A percentile compares a stretch with the other conserved stretches of the same genome.
Conservation (phyloP, 1,140 invertebrate genomes). For the Drusus annulatus region DNA sequence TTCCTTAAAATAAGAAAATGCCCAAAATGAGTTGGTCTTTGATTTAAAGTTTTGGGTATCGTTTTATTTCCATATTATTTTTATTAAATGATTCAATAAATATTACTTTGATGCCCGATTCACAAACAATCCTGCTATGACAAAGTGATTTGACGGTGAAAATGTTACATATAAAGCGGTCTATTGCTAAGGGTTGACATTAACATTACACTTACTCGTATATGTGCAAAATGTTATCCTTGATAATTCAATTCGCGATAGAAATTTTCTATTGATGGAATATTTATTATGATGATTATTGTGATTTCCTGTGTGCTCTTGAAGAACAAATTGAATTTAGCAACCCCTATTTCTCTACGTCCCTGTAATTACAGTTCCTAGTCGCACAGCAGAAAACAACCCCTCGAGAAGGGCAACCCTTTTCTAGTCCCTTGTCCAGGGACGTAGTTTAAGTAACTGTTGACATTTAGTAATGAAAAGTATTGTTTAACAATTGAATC, state of each 20-base stretch:
- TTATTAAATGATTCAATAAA: no score
- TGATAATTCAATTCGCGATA: slow-evolving; percentile 34
- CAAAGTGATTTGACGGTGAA: no score
- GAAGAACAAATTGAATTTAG: slow-evolving; percentile 51
- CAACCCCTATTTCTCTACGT: slow-evolving; percentile 25
- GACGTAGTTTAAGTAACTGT: slow-evolving; percentile 1
- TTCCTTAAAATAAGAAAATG: no score
- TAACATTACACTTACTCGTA: background rate
- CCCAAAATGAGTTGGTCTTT: no score
- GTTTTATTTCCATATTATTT: no score
- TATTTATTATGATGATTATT: slow-evolving; percentile 56
- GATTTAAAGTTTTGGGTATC: no score
- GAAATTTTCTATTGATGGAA: slow-evolving; percentile 50
- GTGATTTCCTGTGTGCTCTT: slow-evolving; percentile 53
- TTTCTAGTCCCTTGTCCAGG: slow-evolving; percentile 39
- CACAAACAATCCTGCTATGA: no score
- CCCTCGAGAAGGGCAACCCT: slow-evolving; percentile 29
- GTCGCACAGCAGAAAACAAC: background rate
- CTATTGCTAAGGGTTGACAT: no score
- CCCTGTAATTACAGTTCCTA: slow-evolving; percentile 40
- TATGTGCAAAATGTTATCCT: background rate
- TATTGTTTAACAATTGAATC: no score
- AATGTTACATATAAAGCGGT: no score
- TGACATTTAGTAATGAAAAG: background rate
- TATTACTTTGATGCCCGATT: no score